Base-by-base conservation (phyloP, 1,140 invertebrate species). In the Maconellicoccus hirsutus region DNA sequence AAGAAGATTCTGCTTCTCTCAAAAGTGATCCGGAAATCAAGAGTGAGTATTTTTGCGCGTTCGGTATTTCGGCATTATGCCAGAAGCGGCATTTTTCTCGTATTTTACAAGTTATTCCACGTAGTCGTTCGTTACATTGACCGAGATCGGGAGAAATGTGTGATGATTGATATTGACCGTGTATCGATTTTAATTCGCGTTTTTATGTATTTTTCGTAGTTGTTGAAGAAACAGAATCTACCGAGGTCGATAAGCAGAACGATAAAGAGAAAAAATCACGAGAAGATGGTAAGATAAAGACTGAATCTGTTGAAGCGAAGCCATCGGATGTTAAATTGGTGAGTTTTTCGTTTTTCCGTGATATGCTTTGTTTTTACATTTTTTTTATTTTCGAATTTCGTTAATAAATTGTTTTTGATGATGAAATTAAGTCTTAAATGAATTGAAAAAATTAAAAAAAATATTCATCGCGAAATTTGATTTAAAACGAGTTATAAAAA, bases 1-100 rank as follows among this genome's bases (percentile, higher is more conserved):
- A 80, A 89, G 90, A 92, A 90, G 90, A 93, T 83, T 88, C 88
- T 79, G 85, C 87, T 78, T 90, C 89, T 75, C 84, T 90, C 77
- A 85, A 85, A 81, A 89, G 86, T 85, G 90, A 91, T 79, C 83
- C 84, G 83, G 85, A 87, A 80, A 81, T 86, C 81, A 89, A 88
- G 81, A 83, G 89, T 88, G 79, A 82, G 78, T 80, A 14, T 38
- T 3, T 25, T n/a, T 69, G 25, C 63, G 29, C 29, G 29, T 6
- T 33, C 29, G 29, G 29, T 33, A 33, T 3, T 12, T 33, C n/a
- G 42, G 42, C 4, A 19, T 16, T 3, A 16, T 52, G 42, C 42
- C 42, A 52, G 3, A 8, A 33, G 3, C n/a, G 16, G 6, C 12
- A 16, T 52, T 52, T 52, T 16, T 52, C n/a, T 52, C 16, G 4